A percentile compares a stretch with the other conserved stretches of the same genome.
Evolutionary conservation across 2,888 invertebrate genomes (phyloP).

Genomic region (Nephrotoma flavescens): DNA sequence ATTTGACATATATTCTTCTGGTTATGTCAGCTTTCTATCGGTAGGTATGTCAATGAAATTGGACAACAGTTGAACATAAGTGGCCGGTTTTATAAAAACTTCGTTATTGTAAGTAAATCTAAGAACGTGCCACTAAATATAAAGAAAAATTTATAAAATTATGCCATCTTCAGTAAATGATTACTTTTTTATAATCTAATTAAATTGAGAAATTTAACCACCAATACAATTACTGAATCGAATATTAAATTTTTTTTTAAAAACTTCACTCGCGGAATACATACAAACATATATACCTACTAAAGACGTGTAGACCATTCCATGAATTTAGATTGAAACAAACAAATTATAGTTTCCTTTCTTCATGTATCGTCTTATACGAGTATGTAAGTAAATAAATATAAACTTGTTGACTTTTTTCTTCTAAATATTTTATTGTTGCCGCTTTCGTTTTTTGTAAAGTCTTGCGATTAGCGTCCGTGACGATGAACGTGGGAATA

Average conservation of each 20-base stretch:
- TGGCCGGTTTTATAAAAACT: too few species aligned
- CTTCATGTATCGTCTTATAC: neutral
- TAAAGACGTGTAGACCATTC: neutral
- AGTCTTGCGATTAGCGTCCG: conserved; percentile 1
- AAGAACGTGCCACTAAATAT: neutral
- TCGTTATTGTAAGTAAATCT: neutral
- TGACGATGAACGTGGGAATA: conserved; percentile 3
- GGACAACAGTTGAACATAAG: too few species aligned
- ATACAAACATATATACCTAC: neutral
- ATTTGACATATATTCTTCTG: too few species aligned
- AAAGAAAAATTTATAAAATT: neutral
- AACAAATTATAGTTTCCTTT: neutral
- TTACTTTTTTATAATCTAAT: neutral
- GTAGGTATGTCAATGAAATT: too few species aligned
- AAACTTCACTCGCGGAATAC: neutral
- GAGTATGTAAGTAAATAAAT: neutral
- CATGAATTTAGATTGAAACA: neutral
- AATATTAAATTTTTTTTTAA: neutral
- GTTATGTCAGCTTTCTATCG: too few species aligned
- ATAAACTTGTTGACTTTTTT: neutral
- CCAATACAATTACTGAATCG: neutral
- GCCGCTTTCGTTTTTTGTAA: neutral
- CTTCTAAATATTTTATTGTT: neutral
- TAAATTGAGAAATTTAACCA: neutral
- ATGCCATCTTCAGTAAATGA: neutral